Percentiles rank a stretch among this genome's conserved stretches.
Evolutionary conservation across 37 sponge, comb jelly and placozoan species (phyloP).

Genomic region (Ephydatia muelleri): DNA sequence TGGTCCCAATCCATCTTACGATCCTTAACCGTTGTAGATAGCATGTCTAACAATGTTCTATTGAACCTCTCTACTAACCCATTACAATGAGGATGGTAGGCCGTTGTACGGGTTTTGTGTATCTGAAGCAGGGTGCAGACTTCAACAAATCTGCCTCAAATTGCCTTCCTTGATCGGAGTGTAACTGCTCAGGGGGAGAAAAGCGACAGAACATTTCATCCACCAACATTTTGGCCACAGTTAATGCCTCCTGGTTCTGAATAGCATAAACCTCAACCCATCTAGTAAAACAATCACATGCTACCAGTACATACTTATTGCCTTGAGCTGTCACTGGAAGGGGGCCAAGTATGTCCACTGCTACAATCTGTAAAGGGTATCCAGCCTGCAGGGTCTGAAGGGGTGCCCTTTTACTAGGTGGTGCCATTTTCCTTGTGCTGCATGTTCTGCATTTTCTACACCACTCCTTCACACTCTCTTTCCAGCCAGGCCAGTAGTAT

Average conservation of each 20-base stretch:
- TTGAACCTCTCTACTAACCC: too few relatives aligned
- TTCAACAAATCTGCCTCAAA: too few relatives aligned
- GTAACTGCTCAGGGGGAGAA: too few relatives aligned
- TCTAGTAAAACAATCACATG: slow-evolving; percentile 23
- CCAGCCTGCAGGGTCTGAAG: slow-evolving; percentile 11
- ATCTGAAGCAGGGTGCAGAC: too few relatives aligned
- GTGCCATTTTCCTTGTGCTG: background rate
- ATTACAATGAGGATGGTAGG: too few relatives aligned
- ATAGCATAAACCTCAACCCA: slow-evolving; percentile 34
- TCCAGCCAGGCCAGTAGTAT: slow-evolving; percentile 17
- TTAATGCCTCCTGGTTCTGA: slow-evolving; percentile 6
- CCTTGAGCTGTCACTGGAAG: slow-evolving; percentile 1
- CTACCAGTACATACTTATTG: slow-evolving; percentile 23
- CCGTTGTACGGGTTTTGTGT: too few relatives aligned
- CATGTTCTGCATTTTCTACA: slow-evolving; percentile 6
- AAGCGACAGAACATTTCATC: too few relatives aligned
- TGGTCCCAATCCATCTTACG: too few relatives aligned
- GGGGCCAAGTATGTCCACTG: slow-evolving; percentile 18
- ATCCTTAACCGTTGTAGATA: too few relatives aligned
- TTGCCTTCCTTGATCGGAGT: too few relatives aligned
- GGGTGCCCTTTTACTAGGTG: slow-evolving; percentile 10
- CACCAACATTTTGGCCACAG: slow-evolving; percentile 20
- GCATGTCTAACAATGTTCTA: too few relatives aligned
- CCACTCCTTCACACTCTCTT: background rate
- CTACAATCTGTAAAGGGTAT: slow-evolving; percentile 26